Base-by-base conservation (phyloP, 2,888 invertebrate genomes). In the Phytoseiulus persimilis region DNA sequence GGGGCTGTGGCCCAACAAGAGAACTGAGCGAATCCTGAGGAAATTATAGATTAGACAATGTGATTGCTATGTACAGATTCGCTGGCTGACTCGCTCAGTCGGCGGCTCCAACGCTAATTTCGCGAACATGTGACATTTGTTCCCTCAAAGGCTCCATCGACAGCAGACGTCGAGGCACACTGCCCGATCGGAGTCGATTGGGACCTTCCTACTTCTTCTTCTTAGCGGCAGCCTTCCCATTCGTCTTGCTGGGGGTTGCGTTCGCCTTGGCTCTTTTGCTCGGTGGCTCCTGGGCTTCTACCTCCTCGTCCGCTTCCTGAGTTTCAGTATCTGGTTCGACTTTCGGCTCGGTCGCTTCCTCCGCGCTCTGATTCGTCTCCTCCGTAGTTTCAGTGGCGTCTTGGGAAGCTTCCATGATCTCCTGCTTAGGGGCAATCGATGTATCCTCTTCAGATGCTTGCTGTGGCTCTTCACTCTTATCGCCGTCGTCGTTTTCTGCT, bases 221-320 rank as follows among this genome's bases (percentile, higher is more conserved):
- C 87, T 87, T 87, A 14, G 87, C 33, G 32, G 31, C 87, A 14
- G 87, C 33, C n/a, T 87, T 87, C n/a, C 87, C 87, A 33, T 87
- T 87, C 14, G 87, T 33, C 33, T 45, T 33, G 87, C 32, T 33
- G 9, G 87, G 33, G 11, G 87, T 28, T 23, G 87, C 87, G 87
- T 28, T 45, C 5, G 39, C 5, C 31, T 87, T 87, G n/a, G 6
- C 11, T n/a, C 6, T 45, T 45, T 87, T 45, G 32, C 87, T 33
- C n/a, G 87, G n/a, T 11, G 87, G 32, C 33, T 87, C 87, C 87
- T 32, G 28, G 11, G 45, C 33, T 33, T n/a, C 33, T 0, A n/a
- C 87, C 6, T 87, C 87, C 9, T 32, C 87, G 39, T 18, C 28
- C n/a, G 14, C 33, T 28, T 87, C 87, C 33, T 87, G 87, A 45